These are phyloP conservation scores for Chaenogobius annularis DNA, from an alignment of 2,113 vertebrate genomes.

Conservation along the genomic window DNA sequence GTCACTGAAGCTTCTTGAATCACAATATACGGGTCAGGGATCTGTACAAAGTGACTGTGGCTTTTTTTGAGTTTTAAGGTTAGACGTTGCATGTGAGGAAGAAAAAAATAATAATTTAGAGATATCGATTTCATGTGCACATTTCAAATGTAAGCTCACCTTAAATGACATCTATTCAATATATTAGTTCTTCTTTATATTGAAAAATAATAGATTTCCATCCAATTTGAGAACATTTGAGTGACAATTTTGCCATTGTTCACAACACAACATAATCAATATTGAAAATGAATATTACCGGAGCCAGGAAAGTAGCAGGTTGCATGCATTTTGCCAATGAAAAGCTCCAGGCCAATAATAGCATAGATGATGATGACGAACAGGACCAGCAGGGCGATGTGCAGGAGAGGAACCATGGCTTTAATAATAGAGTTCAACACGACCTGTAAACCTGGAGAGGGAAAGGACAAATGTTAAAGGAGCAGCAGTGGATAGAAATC, in stretches of 20 bases:
- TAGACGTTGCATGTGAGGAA: no score
- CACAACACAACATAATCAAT: neutral
- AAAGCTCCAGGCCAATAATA: conserved; percentile 99
- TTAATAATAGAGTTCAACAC: conserved; percentile 99
- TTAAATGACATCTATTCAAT: no score
- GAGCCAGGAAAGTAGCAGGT: conserved; percentile 87
- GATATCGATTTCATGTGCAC: no score
- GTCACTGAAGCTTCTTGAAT: neutral
- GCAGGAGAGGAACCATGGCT: conserved; percentile 99
- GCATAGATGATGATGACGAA: conserved; percentile 99
- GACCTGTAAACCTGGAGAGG: conserved; percentile 95
- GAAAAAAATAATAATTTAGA: no score
- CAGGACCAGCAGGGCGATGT: conserved; percentile 98
- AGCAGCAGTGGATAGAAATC: neutral
- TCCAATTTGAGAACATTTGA: neutral
- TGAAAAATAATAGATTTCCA: neutral
- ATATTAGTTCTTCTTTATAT: no score
- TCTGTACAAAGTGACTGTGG: neutral
- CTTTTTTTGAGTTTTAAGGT: neutral
- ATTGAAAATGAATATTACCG: conserved; percentile 73
- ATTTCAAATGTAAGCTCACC: no score
- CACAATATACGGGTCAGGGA: neutral
- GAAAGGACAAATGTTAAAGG: conserved; percentile 29
- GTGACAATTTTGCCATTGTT: neutral
- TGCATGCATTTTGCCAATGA: conserved; percentile 99